These are phyloP conservation scores for Henicopernis longicauda DNA, from an alignment of 2,113 vertebrate genomes.

Conservation along the genomic window DNA sequence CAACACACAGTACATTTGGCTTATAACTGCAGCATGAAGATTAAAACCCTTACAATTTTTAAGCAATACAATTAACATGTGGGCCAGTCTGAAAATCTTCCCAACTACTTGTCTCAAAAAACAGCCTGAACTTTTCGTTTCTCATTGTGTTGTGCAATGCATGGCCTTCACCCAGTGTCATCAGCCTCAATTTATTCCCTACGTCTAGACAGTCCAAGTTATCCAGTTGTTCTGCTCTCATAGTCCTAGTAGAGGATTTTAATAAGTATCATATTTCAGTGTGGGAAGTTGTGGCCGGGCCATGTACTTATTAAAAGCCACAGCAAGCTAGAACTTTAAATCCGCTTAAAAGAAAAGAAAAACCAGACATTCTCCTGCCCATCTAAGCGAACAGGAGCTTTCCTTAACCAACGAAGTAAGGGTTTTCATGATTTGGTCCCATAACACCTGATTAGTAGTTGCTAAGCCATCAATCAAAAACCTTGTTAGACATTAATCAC, in stretches of 20 bases:
- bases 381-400: background rate
- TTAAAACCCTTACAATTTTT: background rate
- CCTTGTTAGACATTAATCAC: constrained; percentile 25
- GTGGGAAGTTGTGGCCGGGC: background rate
- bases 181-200: background rate
- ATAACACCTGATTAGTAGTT: constrained; percentile 1
- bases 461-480: constrained; percentile 19
- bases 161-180: background rate
- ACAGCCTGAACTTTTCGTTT: background rate
- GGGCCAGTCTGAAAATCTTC: background rate
- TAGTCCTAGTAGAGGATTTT: background rate
- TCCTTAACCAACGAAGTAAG: background rate
- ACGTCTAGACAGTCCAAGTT: fast-evolving
- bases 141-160: fast-evolving
- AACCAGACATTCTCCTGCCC: background rate
- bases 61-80: fast-evolving
- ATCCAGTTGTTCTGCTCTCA: background rate
- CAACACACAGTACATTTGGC: background rate
- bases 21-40: fast-evolving
- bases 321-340: background rate
- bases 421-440: background rate
- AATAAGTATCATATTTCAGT: background rate
- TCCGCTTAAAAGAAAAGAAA: background rate
- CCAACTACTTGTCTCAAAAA: background rate
- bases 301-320: background rate